These are phyloP conservation scores for Eremophila alpestris DNA, from an alignment of 2,797 vertebrate genomes.

Conservation along the genomic window DNA sequence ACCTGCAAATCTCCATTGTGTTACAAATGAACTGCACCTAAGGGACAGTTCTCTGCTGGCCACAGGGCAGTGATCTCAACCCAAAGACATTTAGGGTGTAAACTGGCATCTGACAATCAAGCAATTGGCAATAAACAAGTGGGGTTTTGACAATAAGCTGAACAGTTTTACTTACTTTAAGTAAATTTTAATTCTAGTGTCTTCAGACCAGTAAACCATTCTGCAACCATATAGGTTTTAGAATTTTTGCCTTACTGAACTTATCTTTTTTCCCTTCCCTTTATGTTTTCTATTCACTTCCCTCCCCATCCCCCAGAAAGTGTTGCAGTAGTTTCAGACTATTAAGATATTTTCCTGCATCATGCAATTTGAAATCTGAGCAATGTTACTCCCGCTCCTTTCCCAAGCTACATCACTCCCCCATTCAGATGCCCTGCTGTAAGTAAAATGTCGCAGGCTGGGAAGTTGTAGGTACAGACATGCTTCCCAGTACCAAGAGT, in stretches of 20 bases:
- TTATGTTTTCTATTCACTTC: not conserved
- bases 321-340: not conserved
- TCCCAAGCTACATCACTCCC: not conserved
- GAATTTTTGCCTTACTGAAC: not conserved
- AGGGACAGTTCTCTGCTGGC: not conserved
- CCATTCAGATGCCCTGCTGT: not conserved
- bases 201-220: not conserved
- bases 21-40: constrained; percentile 52
- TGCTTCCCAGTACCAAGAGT: not conserved
- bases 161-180: not conserved
- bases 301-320: not conserved
- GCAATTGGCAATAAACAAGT: not conserved
- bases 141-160: not conserved
- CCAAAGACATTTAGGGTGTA: not conserved
- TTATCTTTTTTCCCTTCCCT: not conserved
- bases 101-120: not conserved
- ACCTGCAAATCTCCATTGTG: constrained; percentile 26
- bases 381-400: not conserved
- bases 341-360: not conserved
- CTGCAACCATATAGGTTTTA: not conserved
- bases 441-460: not conserved
- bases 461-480: not conserved
- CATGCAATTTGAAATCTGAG: not conserved
- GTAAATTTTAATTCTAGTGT: not conserved
- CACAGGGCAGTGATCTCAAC: not conserved